phyloP scores from a whole-genome alignment of 2,797 vertebrate genomes.

The Sternotherus odoratus region DNA sequence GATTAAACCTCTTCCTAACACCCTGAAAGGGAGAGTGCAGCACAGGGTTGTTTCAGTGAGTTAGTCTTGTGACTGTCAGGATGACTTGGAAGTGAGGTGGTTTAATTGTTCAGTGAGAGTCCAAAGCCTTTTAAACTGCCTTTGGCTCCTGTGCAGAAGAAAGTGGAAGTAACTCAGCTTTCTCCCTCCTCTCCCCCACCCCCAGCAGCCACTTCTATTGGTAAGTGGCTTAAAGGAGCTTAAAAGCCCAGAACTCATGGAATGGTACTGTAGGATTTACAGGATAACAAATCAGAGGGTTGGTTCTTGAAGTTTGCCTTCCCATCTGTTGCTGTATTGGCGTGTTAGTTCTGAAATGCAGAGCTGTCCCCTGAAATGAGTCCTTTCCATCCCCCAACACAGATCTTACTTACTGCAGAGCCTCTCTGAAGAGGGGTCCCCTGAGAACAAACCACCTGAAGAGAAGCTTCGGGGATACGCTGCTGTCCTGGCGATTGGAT shows the following conservation, averaged over 20 bases:
- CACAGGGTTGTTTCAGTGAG: constrained; percentile 7
- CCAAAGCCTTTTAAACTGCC: constrained; percentile 15
- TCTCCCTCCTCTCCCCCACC: not conserved
- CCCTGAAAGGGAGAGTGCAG: not conserved
- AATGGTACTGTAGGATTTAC: not conserved
- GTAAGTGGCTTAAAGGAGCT: constrained; percentile 17
- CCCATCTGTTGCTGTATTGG: not conserved
- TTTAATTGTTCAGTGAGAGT: constrained; percentile 8
- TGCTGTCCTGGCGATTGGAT: constrained; percentile 93
- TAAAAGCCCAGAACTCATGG: not conserved
- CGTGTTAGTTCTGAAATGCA: not conserved
- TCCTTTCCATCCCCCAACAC: not conserved
- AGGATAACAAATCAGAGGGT: not conserved
- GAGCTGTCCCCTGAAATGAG: not conserved
- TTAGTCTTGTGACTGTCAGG: constrained; percentile 13
- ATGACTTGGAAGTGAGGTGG: not conserved
- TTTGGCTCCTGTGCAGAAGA: not conserved
- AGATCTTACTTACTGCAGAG: constrained; percentile 96
- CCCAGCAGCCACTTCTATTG: not conserved
- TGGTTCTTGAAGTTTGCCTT: not conserved
- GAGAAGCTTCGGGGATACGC: constrained; percentile 94
- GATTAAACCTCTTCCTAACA: not conserved
- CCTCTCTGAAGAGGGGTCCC: constrained; percentile 89
- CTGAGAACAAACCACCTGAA: constrained; percentile 88
- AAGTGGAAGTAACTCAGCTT: constrained; percentile 27